Base-by-base conservation (phyloP, 1,140 invertebrate genomes). In the Paramacrobiotus metropolitanus region DNA sequence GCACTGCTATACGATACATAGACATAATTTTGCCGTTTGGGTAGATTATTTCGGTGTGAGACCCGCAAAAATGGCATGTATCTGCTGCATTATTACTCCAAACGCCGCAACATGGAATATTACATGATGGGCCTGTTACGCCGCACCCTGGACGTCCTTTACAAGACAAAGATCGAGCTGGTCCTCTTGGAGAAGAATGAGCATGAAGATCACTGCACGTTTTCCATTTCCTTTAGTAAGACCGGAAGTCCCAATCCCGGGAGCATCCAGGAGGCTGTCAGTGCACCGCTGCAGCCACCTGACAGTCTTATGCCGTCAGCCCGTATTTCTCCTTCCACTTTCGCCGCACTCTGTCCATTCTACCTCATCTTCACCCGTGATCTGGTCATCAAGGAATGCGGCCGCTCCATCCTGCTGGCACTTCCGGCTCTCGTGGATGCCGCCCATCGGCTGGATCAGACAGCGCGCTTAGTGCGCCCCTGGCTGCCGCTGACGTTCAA, bases 281-380 rank as follows among this genome's bases (percentile, higher is more conserved):
- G n/a, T n/a, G n/a, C n/a, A n/a, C n/a, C n/a, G n/a, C n/a, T n/a
- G n/a, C n/a, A n/a, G n/a, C n/a, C n/a, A n/a, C n/a, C n/a, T n/a
- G n/a, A n/a, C n/a, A n/a, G n/a, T n/a, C n/a, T n/a, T n/a, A n/a
- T 40, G 34, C 34, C 34, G 34, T 9, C 34, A 40, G 34, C n/a
- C 67, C 87, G 84, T 74, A 85, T 92, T 59, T 88, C 85, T 69
- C 87, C 88, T 18, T 79, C 82, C 9, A 92, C 88, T 18, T 95
- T 95, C 75, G 92, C 87, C 71, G 80, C 83, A 60, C 83, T 91
- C 1, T 94, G 93, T 73, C 91, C 91, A 18, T 95, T 95, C 71
- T 89, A 94, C 71, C 74, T 95, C 64, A 83, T 93, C 80, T 95
- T 94, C 70, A 83, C 93, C 69, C 78, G 84, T 20, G 78, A 87